Percentiles rank a stretch among this genome's conserved stretches.
phyloP scores from a whole-genome alignment of 2,797 vertebrate species.

The Melopsittacus undulatus region DNA sequence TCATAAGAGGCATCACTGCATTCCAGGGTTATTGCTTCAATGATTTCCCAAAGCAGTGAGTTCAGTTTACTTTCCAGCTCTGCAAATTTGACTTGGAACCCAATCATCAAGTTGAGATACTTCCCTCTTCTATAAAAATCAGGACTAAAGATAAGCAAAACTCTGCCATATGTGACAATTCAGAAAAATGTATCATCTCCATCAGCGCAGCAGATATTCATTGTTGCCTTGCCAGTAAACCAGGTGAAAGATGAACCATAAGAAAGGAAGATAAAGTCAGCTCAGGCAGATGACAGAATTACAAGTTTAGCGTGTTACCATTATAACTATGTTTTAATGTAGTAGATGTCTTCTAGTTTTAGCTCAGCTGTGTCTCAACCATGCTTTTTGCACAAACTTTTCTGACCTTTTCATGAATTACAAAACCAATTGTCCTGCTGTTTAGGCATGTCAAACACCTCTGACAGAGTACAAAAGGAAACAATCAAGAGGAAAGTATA shows the following conservation, averaged over 20 bases:
- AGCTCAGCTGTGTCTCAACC: not conserved
- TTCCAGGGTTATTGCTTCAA: not conserved
- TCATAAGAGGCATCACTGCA: not conserved
- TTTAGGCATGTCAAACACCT: not conserved
- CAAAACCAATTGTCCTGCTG: not conserved
- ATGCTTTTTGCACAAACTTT: not conserved
- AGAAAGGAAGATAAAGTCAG: not conserved
- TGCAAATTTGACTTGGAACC: not conserved
- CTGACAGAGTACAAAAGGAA: not conserved
- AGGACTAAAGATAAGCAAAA: not conserved
- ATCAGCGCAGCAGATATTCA: not conserved
- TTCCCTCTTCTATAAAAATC: not conserved
- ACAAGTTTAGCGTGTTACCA: not conserved
- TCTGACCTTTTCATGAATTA: not conserved
- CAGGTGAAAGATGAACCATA: not conserved
- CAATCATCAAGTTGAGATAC: not conserved
- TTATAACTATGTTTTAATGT: not conserved
- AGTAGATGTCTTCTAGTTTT: not conserved
- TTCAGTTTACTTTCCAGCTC: not conserved
- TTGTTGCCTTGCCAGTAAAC: not conserved
- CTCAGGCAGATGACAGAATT: not conserved
- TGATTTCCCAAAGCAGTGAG: not conserved
- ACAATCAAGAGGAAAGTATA: not conserved
- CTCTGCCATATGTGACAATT: not conserved
- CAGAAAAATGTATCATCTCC: not conserved